phyloP scores from a whole-genome alignment of 92 coral and sea anemone species.

The Umimayanthus chanpuru region DNA sequence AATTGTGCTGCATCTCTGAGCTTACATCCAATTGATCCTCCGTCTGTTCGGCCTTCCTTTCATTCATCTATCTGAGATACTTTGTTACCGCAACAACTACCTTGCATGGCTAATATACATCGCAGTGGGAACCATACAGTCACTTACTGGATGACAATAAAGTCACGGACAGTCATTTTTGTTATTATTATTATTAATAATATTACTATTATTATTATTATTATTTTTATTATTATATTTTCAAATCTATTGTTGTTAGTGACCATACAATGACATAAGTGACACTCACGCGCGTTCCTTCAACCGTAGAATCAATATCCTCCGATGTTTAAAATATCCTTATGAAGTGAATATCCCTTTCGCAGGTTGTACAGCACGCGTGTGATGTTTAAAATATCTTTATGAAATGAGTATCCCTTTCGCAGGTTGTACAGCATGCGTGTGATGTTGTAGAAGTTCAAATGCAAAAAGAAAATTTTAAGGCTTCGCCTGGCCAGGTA shows the following conservation, averaged over 20 bases:
- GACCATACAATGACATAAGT: no score
- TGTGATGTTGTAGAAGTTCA: slow-evolving; percentile 68
- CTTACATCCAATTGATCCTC: not conserved
- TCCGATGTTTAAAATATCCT: no score
- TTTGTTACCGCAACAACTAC: no score
- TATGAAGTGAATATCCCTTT: not conserved
- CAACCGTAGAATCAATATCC: not conserved
- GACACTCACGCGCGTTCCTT: not conserved
- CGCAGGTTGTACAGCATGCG: slow-evolving; percentile 62
- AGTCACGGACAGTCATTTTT: no score
- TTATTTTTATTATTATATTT: not conserved
- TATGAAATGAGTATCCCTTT: not conserved
- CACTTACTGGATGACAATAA: no score
- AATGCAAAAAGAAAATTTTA: slow-evolving; percentile 48
- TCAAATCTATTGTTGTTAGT: not conserved
- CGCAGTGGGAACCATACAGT: no score
- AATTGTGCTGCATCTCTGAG: not conserved
- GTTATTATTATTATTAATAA: no score
- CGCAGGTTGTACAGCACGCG: slow-evolving; percentile 60
- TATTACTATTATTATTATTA: no score
- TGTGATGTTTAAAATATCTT: not conserved
- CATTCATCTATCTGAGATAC: no score
- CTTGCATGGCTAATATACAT: no score
- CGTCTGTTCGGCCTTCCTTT: not conserved
- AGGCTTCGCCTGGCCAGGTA: slow-evolving; percentile 77